Evolutionary conservation across 2,113 vertebrate genomes (phyloP), one percentile per base, ranked within the genome.

Genomic region (Phoenicopterus ruber): DNA sequence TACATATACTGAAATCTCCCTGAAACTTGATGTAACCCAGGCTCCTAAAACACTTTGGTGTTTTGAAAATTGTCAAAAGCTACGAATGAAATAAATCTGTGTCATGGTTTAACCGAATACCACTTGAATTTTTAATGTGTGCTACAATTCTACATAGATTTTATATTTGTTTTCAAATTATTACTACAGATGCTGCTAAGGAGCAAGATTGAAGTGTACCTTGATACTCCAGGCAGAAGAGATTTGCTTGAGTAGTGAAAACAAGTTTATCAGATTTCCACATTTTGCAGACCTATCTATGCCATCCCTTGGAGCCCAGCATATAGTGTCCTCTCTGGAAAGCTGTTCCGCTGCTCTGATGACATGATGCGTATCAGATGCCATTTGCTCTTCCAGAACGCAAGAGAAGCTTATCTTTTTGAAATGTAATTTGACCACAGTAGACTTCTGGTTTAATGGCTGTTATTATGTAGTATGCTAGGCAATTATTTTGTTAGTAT

Each of bases 1-100:
- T 7, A 21, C 1, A 6, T 5, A 69, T 20, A 70, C 4, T 50
- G 3, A 88, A 67, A n/a, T n/a, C 4, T 4, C 10, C 8, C 32
- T 28, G 11, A 72, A 82, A 78, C 8, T 42, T 62, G 8, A 61
- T 13, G 7, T 25, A 17, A 86, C 28, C 17, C 16, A 59, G 32
- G 17, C 11, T 91, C 18, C 63, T 61, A 0, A 9, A 85, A 40
- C 4, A 77, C 3, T 76, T 46, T 0, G 1, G 3, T 46, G 12
- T 34, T 63, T 65, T 70, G 36, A 73, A 73, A 93, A 72, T 24
- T 31, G 6, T 62, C 58, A 69, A 42, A 52, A 54, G 32, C 13
- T 52, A 76, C 44, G 40, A 61, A 17, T 34, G 21, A 82, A 92
- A 54, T 34, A 3, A 61, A 86, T n/a, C 10, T 44, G 44, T n/a